Conservation (phyloP, 2,113 vertebrate species). For the Callopanchax toddi region DNA sequence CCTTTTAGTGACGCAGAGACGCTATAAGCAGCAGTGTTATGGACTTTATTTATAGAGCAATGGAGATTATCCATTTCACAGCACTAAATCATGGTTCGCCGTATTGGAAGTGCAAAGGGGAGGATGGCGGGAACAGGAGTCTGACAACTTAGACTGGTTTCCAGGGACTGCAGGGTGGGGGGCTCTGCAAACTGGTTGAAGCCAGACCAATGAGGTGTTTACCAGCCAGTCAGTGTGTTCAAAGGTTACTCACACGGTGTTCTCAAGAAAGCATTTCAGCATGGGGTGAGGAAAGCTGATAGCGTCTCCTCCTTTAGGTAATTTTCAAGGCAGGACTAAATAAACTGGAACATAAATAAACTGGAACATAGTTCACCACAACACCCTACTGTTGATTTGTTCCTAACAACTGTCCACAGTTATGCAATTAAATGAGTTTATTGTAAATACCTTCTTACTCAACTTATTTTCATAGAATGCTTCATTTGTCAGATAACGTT, state of each 20-base stretch:
- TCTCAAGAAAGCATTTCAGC: slow-evolving; percentile 51
- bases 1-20: slow-evolving; percentile 40
- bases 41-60: slow-evolving; percentile 58
- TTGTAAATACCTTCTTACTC: neutral
- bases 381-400: too few relatives aligned
- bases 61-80: slow-evolving; percentile 46
- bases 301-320: neutral
- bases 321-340: neutral
- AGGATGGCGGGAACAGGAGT: slow-evolving; percentile 3
- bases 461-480: neutral
- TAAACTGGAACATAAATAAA: neutral
- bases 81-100: slow-evolving; percentile 27
- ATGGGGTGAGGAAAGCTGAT: slow-evolving; percentile 8
- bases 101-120: slow-evolving; percentile 37
- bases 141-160: slow-evolving; percentile 62
- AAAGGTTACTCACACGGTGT: slow-evolving; percentile 58
- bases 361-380: neutral
- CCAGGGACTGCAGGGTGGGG: slow-evolving; percentile 19
- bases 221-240: slow-evolving; percentile 37
- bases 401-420: too few relatives aligned
- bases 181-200: slow-evolving; percentile 36
- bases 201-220: slow-evolving; percentile 67
- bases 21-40: slow-evolving; percentile 47
- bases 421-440: neutral
- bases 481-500: neutral